These are phyloP conservation scores for Euleptes europaea DNA, from an alignment of 2,113 vertebrate species.

Conservation along the genomic window DNA sequence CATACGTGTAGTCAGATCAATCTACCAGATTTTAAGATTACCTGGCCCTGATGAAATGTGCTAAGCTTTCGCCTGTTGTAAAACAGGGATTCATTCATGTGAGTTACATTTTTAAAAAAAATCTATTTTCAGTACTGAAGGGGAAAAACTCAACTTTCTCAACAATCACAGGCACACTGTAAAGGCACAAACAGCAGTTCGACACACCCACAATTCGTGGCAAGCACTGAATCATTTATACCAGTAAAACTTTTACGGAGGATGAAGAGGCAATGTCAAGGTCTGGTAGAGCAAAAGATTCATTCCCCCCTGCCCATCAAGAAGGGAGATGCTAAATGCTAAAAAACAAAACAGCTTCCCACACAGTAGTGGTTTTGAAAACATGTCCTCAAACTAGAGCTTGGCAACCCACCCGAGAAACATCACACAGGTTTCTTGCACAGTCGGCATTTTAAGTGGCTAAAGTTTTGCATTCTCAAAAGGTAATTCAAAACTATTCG, in stretches of 20 bases:
- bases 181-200: not conserved
- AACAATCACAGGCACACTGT: not conserved
- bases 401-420: not conserved
- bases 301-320: not conserved
- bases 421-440: not conserved
- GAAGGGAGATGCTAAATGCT: not conserved
- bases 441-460: not conserved
- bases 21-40: no score
- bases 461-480: no score
- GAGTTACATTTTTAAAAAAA: not conserved
- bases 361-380: rapidly evolving
- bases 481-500: no score
- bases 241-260: not conserved
- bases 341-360: not conserved
- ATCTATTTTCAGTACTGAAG: not conserved
- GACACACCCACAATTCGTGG: not conserved
- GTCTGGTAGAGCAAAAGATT: not conserved
- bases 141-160: not conserved
- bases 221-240: not conserved
- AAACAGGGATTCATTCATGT: no score
- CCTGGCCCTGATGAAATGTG: no score
- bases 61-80: no score
- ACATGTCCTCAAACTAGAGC: not conserved
- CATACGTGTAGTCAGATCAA: not conserved
- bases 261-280: not conserved